Percentiles rank a stretch among this genome's conserved stretches.
Conservation (phyloP, 1,140 invertebrate genomes). For the Charaxes varanes region DNA sequence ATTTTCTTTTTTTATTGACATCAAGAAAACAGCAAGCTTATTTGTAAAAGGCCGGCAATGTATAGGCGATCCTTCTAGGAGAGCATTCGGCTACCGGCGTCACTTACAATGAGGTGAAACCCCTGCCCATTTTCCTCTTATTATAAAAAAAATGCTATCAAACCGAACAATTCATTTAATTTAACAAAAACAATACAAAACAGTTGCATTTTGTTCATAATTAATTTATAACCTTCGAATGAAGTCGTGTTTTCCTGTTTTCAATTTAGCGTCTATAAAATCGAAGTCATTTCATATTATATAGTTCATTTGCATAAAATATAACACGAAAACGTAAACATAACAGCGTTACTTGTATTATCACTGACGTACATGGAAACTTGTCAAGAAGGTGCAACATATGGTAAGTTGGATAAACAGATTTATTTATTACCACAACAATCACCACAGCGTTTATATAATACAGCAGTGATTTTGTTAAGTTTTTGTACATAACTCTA, state of each 20-base stretch:
- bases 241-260: slow-evolving; percentile 38
- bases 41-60: too few relatives aligned
- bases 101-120: too few relatives aligned
- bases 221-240: slow-evolving; percentile 6
- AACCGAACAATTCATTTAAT: background rate
- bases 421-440: too few relatives aligned
- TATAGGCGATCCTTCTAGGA: too few relatives aligned
- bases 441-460: too few relatives aligned
- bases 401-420: too few relatives aligned
- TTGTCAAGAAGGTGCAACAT: too few relatives aligned
- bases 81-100: too few relatives aligned
- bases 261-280: slow-evolving; percentile 24
- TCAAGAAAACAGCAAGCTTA: too few relatives aligned
- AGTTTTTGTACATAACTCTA: too few relatives aligned
- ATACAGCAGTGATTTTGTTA: too few relatives aligned
- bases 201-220: slow-evolving; percentile 14
- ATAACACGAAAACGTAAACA: slow-evolving; percentile 10
- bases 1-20: too few relatives aligned
- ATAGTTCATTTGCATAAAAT: slow-evolving; percentile 14
- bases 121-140: background rate
- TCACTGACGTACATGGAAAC: slow-evolving; percentile 9
- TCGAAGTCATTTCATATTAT: slow-evolving; percentile 11
- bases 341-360: slow-evolving; percentile 5
- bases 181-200: slow-evolving; percentile 7
- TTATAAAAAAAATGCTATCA: background rate